Conservation (phyloP, 2,113 vertebrate genomes). For the Anolis carolinensis region DNA sequence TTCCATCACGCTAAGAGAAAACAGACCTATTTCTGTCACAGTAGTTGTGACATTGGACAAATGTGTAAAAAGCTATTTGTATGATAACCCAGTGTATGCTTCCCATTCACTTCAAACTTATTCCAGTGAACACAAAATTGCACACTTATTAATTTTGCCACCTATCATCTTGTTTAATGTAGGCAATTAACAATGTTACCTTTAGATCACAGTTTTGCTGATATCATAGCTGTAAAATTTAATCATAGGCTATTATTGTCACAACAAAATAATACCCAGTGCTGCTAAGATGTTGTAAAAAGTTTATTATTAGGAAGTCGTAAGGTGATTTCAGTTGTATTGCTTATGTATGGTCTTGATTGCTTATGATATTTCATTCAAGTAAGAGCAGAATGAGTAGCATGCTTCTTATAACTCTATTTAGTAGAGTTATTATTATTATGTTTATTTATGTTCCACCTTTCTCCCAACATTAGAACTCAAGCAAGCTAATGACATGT, state of each 20-base stretch:
- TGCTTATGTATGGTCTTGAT: not conserved
- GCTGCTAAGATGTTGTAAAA: not conserved
- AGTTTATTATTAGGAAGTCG: slow-evolving; percentile 16
- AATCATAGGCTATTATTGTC: not conserved
- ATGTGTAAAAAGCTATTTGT: not conserved
- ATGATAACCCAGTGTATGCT: not conserved
- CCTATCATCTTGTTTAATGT: slow-evolving; percentile 3
- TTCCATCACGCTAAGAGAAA: not conserved
- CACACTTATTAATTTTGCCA: not conserved
- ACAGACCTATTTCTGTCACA: not conserved
- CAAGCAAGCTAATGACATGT: too few species aligned
- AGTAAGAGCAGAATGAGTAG: not conserved
- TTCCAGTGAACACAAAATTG: slow-evolving; percentile 1
- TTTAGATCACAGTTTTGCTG: slow-evolving; percentile 14
- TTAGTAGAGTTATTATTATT: not conserved
- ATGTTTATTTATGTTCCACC: too few species aligned
- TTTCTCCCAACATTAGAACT: too few species aligned
- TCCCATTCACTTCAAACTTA: slow-evolving; percentile 11
- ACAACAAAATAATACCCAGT: not conserved
- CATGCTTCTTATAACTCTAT: not conserved
- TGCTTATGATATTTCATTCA: slow-evolving; percentile 1
- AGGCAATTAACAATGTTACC: slow-evolving; percentile 21
- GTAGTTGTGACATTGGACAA: not conserved
- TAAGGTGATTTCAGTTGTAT: not conserved
- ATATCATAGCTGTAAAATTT: not conserved